A percentile compares a stretch with the other conserved stretches of the same genome.
These are phyloP conservation scores for Canis aureus DNA, from an alignment of 2,113 vertebrate genomes.

Conservation along the genomic window DNA sequence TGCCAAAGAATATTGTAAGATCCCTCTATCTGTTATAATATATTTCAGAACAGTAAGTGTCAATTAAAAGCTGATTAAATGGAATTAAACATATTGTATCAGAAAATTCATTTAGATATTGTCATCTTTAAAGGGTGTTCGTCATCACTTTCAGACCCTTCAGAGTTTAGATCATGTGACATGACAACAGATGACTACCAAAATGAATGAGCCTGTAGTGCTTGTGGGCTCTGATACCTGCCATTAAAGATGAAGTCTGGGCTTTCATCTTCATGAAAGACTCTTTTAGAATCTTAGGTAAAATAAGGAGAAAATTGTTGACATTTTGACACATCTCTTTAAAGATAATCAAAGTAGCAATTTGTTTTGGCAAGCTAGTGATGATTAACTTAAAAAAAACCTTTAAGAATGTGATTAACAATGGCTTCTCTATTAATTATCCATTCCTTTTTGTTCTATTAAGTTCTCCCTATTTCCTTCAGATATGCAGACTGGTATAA, in stretches of 20 bases:
- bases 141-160: not conserved
- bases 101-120: not conserved
- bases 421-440: not conserved
- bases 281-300: slow-evolving; percentile 22
- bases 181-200: not conserved
- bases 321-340: not conserved
- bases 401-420: not conserved
- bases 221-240: not conserved
- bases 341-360: slow-evolving; percentile 3
- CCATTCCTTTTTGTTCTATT: slow-evolving; percentile 25
- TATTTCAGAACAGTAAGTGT: not conserved
- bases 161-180: not conserved
- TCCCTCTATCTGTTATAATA: not conserved
- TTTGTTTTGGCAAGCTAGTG: not conserved
- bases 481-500: not conserved
- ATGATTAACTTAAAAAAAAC: not conserved
- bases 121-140: not conserved
- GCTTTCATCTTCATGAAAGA: not conserved
- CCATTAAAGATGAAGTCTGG: not conserved
- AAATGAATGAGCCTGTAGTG: not conserved
- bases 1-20: not conserved
- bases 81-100: not conserved
- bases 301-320: slow-evolving; percentile 41
- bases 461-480: not conserved
- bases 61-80: not conserved